A percentile compares a stretch with the other conserved stretches of the same genome.
Conservation (phyloP, 2,797 vertebrate genomes). For the Neostethus bicornis region DNA sequence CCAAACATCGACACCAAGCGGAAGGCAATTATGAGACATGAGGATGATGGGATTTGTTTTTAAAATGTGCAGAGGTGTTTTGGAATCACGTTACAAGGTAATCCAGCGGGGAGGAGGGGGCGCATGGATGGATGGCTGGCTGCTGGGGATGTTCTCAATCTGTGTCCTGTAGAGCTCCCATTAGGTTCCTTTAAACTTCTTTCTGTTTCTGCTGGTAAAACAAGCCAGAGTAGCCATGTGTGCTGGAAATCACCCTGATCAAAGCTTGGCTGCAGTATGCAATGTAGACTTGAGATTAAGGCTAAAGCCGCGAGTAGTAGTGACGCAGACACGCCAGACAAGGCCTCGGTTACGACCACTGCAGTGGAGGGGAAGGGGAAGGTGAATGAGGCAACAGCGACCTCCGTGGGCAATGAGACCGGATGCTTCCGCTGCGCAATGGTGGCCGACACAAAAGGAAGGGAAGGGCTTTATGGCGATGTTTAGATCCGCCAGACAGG, state of each 20-base stretch:
- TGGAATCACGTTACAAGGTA: slow-evolving; percentile 16
- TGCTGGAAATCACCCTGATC: slow-evolving; percentile 41
- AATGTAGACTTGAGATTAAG: slow-evolving; percentile 54
- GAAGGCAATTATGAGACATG: slow-evolving; percentile 24
- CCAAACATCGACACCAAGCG: slow-evolving; percentile 64
- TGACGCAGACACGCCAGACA: slow-evolving; percentile 82
- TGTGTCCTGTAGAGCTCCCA: slow-evolving; percentile 30
- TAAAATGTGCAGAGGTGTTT: slow-evolving; percentile 9
- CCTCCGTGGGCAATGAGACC: slow-evolving; percentile 80
- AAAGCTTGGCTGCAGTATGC: slow-evolving; percentile 43
- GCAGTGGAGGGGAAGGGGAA: slow-evolving; percentile 82
- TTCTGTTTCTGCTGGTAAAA: slow-evolving; percentile 6
- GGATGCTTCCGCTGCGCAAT: slow-evolving; percentile 78
- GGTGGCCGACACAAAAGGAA: slow-evolving; percentile 79
- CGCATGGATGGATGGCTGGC: slow-evolving; percentile 12
- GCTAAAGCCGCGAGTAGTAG: slow-evolving; percentile 53
- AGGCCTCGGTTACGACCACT: slow-evolving; percentile 98
- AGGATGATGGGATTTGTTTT: slow-evolving; percentile 21
- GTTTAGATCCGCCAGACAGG: slow-evolving; percentile 80
- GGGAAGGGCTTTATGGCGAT: slow-evolving; percentile 81
- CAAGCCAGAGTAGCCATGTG: slow-evolving; percentile 12
- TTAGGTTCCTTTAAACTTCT: neutral
- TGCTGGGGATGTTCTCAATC: slow-evolving; percentile 37
- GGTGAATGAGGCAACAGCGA: slow-evolving; percentile 84
- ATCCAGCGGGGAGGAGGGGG: slow-evolving; percentile 28